Percentiles rank a stretch among this genome's conserved stretches.
Evolutionary conservation across 2,113 vertebrate species (phyloP).

Genomic region (Pelobates fuscus): DNA sequence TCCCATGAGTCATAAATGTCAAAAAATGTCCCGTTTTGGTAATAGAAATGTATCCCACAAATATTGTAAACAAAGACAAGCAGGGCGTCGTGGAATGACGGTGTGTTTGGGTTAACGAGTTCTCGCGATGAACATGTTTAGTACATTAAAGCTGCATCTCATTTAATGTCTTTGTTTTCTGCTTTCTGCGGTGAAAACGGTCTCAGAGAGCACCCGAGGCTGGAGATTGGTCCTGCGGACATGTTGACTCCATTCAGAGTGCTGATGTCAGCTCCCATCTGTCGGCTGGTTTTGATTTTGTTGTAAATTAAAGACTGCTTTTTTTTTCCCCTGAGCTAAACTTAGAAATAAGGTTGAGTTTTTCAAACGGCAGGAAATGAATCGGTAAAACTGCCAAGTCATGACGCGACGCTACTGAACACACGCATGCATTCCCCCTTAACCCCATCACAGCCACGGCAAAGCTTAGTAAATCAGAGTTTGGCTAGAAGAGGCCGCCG

Average conservation of each 20-base stretch:
- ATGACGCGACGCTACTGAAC: slow-evolving; percentile 46
- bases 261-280: slow-evolving; percentile 41
- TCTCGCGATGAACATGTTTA: not conserved
- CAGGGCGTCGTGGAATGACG: not conserved
- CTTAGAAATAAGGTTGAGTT: slow-evolving; percentile 44
- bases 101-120: not conserved
- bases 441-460: slow-evolving; percentile 13
- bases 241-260: not conserved
- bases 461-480: not conserved
- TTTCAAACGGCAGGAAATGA: slow-evolving; percentile 50
- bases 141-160: too few species aligned
- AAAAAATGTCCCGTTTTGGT: slow-evolving; percentile 32
- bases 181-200: too few species aligned
- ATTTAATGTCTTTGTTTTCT: too few species aligned
- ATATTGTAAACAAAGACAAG: not conserved
- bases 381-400: slow-evolving; percentile 39
- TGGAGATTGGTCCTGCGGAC: not conserved
- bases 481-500: not conserved
- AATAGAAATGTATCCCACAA: not conserved
- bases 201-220: too few species aligned
- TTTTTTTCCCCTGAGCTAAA: slow-evolving; percentile 40
- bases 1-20: slow-evolving; percentile 23
- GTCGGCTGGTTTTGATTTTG: slow-evolving; percentile 43
- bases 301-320: slow-evolving; percentile 46
- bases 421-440: slow-evolving; percentile 35